Base-by-base conservation (phyloP, 2,797 vertebrate species). In the Smutsia gigantea region DNA sequence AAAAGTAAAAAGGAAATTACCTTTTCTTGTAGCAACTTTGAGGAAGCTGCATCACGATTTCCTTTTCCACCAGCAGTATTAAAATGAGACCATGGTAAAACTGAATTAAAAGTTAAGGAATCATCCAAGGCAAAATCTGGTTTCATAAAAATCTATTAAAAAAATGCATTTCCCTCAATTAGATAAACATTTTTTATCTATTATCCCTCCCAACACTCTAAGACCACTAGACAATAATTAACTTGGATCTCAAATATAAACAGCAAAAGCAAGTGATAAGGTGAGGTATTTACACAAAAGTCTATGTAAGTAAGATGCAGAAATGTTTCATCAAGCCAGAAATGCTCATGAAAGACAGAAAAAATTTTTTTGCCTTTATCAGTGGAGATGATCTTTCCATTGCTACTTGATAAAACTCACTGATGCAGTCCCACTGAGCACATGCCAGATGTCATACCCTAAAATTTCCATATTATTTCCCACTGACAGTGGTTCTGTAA, bases 81-180 rank as follows among this genome's bases (percentile, higher is more conserved):
- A 98, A 99, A 99, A 99, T 99, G 99, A 87, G 99, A 99, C 99
- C 99, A 99, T 29, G 99, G 99, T 98, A 99, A 99, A 97, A 99
- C 99, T 0, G 99, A 96, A 98, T 99, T 99, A 98, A 99, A 99
- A 17, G 99, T 99, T 98, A 98, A 94, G 9, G 99, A 99, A 95
- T 99, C 99, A n/a, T 99, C 99, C 98, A 99, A 99, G 97, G 99
- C 99, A 98, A 99, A 99, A 97, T 99, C 99, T 27, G 99, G 99
- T 98, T 99, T 99, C 99, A 99, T 99, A 99, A 99, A 99, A 98
- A 99, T 99, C 99, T 99, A 98, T 97, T 97, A 59, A 97, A 97
- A 77, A 97, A 98, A 98, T 95, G 95, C 86, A 97, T 94, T 93
- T 95, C 64, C 66, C 79, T 96, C 51, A 77, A 97, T 98, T 97